Evolutionary conservation across 2,888 invertebrate species (phyloP).

Genomic region (Thecocarcelia acutangulata): DNA sequence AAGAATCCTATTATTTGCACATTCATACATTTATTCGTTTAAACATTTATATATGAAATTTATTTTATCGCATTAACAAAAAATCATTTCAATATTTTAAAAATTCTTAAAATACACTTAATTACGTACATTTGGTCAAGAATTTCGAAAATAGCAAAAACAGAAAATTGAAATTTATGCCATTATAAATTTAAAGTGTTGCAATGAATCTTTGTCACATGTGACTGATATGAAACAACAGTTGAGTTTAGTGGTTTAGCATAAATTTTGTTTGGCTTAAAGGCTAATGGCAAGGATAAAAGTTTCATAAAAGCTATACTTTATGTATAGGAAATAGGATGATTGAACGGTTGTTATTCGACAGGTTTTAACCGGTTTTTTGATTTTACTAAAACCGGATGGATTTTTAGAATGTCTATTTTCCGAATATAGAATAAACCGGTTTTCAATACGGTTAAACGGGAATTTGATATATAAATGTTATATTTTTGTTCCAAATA

Average conservation of each 20-base stretch:
- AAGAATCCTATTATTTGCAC: constrained; percentile 54
- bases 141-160: constrained; percentile 13
- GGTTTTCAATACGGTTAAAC: too few species aligned
- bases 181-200: constrained; percentile 47
- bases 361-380: too few species aligned
- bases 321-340: too few species aligned
- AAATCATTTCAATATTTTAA: constrained; percentile 5
- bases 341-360: too few species aligned
- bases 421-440: too few species aligned
- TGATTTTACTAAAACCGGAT: too few species aligned
- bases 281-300: too few species aligned
- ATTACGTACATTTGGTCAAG: constrained; percentile 13
- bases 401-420: too few species aligned
- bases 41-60: neutral
- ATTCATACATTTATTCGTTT: neutral
- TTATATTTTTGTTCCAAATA: too few species aligned
- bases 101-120: neutral
- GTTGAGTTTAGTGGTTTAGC: neutral
- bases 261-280: neutral
- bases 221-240: constrained; percentile 23
- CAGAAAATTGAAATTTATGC: constrained; percentile 25
- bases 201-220: constrained; percentile 41
- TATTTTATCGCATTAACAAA: constrained; percentile 10
- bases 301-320: too few species aligned
- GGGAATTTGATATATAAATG: too few species aligned